A percentile compares a stretch with the other conserved stretches of the same genome.
Evolutionary conservation across 2,888 invertebrate species (phyloP).

Genomic region (Blastobasis adustella): DNA sequence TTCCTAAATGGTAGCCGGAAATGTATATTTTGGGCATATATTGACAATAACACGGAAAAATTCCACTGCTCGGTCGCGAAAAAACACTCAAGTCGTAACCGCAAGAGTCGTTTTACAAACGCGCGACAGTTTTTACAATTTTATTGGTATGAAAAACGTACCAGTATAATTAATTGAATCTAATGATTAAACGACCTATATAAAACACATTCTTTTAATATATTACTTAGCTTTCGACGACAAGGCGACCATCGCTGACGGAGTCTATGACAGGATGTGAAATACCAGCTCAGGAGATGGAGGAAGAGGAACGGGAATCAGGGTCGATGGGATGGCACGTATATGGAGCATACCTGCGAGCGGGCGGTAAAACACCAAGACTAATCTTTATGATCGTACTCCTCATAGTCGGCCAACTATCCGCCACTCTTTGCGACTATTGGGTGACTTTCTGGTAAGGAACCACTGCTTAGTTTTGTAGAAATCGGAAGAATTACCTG

Average conservation of each 20-base stretch:
- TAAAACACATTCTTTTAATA: conserved; percentile 4
- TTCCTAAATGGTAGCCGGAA: too few species aligned
- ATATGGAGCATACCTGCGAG: conserved; percentile 76
- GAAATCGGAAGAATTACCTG: too few species aligned
- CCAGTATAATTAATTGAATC: too few species aligned
- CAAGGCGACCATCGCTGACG: conserved; percentile 61
- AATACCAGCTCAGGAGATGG: conserved; percentile 69
- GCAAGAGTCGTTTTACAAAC: too few species aligned
- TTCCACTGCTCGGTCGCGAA: too few species aligned
- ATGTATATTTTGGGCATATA: too few species aligned
- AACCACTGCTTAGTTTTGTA: too few species aligned
- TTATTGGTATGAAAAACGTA: too few species aligned
- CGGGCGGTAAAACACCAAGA: conserved; percentile 71
- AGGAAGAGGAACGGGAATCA: conserved; percentile 76
- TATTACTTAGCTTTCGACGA: conserved; percentile 64
- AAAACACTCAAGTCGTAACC: too few species aligned
- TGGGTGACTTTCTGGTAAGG: conserved; percentile 84
- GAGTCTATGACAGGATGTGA: conserved; percentile 59
- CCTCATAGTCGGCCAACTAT: conserved; percentile 77
- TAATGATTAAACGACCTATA: not conserved
- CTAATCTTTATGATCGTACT: conserved; percentile 70
- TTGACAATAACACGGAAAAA: too few species aligned
- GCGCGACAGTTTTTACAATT: too few species aligned
- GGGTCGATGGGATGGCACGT: conserved; percentile 80
- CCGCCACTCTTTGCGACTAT: conserved; percentile 83